These are phyloP conservation scores for Marmota flaviventris DNA, from an alignment of 2,113 vertebrate species.

Conservation along the genomic window DNA sequence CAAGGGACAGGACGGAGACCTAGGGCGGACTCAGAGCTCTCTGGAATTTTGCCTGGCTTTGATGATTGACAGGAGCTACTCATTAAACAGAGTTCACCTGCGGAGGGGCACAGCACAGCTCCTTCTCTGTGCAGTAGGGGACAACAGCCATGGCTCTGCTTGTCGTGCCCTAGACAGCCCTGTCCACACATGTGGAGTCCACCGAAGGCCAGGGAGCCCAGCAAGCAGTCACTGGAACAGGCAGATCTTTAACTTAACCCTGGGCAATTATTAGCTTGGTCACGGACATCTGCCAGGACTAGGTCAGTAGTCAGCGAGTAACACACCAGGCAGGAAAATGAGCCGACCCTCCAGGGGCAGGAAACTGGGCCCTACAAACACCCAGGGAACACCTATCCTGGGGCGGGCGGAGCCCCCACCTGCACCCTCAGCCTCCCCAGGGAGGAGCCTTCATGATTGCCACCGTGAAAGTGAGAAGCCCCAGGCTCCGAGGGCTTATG, in stretches of 20 bases:
- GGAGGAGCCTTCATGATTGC: accelerated
- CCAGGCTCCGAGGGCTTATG: background rate
- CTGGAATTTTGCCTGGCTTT: background rate
- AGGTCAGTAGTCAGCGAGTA: background rate
- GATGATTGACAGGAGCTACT: background rate
- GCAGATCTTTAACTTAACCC: background rate
- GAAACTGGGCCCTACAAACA: accelerated
- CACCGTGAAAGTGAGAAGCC: accelerated
- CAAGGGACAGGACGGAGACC: accelerated
- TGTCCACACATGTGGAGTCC: background rate
- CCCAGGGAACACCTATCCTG: background rate
- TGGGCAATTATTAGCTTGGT: slow-evolving; percentile 70
- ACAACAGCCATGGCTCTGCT: accelerated
- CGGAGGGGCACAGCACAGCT: accelerated
- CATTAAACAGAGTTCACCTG: background rate
- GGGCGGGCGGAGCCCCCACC: accelerated
- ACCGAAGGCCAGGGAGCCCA: background rate
- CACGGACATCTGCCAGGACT: accelerated
- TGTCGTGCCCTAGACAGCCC: background rate
- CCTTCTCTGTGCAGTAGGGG: background rate
- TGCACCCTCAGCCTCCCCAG: accelerated
- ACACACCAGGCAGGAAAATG: background rate
- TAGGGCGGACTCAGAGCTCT: background rate
- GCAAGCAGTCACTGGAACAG: accelerated
- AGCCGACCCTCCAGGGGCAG: background rate